Evolutionary conservation across 1,140 invertebrate genomes (phyloP), one percentile per base, ranked within the genome.

Genomic region (Leptinotarsa lineolata): DNA sequence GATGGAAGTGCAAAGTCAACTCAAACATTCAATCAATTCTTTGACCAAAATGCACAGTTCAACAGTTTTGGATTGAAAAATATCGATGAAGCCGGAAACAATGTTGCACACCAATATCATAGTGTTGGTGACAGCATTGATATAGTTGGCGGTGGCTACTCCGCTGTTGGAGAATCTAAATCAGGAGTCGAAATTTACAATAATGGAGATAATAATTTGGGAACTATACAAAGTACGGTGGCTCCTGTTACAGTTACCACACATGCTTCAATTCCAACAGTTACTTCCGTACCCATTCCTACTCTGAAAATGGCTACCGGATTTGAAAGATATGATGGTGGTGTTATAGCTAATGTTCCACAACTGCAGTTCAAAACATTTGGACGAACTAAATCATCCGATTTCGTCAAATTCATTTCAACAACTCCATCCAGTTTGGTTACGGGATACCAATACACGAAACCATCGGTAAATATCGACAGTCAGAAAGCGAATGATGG

Each of bases 371-470:
- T 80, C 60, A 81, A 81, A 72, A 67, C 80, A 21, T 72, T 80
- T 68, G 65, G 70, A n/a, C 54, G 69, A 12, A 39, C 67, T n/a
- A 74, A 70, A n/a, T 77, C 76, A 4, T 61, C 70, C 15, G 68
- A 68, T 46, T 77, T 68, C 46, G 72, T 66, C 16, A 77, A 77
- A 22, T 64, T 77, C 20, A 71, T 73, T 11, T 63, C 74, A n/a
- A 74, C 76, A 13, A 70, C 69, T 6, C 64, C 72, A 16, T 22
- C 46, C 4, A 46, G 67, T 75, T 18, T 68, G 63, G 82, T 81
- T 65, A 77, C 78, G 39, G 85, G 86, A 22, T 87, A 87, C 67
- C 79, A 82, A 44, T 87, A 87, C 68, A 80, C 83, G 2, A 86
- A 85, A 78, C 86, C 87, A 15, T 80, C 72, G 46, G 80, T 85